Base-by-base conservation (phyloP, 2,888 invertebrate genomes). In the Chydorus sphaericus region DNA sequence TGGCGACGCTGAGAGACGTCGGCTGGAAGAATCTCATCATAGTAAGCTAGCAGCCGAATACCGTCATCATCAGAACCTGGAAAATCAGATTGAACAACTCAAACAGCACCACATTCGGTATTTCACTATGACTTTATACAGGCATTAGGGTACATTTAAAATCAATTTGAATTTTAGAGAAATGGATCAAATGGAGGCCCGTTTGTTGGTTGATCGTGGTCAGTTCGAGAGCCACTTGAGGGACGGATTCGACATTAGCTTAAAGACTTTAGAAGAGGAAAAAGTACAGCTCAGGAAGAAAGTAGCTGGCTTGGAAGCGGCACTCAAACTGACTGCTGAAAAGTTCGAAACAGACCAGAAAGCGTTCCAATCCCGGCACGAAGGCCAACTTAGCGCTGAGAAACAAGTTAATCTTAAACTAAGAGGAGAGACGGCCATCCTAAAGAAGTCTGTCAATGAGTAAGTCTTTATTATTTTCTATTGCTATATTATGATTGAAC, bases 401-500 rank as follows among this genome's bases (percentile, higher is more conserved):
- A 50, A 50, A 50, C 50, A 50, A 50, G n/a, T 31, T 2, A 50
- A 50, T n/a, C 50, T 50, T n/a, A 50, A 50, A 28, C 16, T 50
- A 18, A 50, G 50, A 50, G 50, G 50, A 50, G 50, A 50, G 18
- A 31, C 50, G 29, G 50, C 30, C 11, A 50, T 50, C 16, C 50
- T 50, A 8, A 50, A 50, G n/a, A 50, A 50, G 30, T 50, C 50
- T 30, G 31, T 50, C 20, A 31, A 29, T 30, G 31, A 30, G 50
- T 50, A 30, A 20, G 18, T 50, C 2, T 29, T 16, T 5, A n/a
- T n/a, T 6, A 16, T 10, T 5, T 16, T 30, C 30, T 14, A 44
- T 8, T 29, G 20, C 11, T 50, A 30, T 20, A 29, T 50, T 16
- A 50, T n/a, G n/a, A n/a, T n/a, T n/a, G n/a, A n/a, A n/a, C n/a